A percentile compares a stretch with the other conserved stretches of the same genome.
Evolutionary conservation across 1,140 invertebrate species (phyloP).

Genomic region (Lucilia cuprina): DNA sequence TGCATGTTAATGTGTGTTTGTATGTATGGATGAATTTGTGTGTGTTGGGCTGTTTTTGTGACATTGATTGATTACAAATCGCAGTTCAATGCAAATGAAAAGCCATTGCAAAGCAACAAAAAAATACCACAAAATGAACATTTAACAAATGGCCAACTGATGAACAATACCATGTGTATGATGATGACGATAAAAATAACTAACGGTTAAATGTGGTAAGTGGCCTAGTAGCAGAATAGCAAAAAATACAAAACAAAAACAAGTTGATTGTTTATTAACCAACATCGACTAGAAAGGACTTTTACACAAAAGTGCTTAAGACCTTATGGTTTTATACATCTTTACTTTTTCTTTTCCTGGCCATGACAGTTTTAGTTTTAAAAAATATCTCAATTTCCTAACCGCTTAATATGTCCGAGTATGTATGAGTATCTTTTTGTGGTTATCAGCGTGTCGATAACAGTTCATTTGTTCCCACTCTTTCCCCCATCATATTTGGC

Average conservation of each 20-base stretch:
- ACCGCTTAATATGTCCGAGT: background rate
- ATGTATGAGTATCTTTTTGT: background rate
- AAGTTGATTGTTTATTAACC: constrained; percentile 14
- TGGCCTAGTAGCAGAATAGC: background rate
- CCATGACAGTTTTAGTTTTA: background rate
- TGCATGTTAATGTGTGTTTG: background rate
- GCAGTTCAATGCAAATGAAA: constrained; percentile 35
- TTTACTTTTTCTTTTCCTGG: background rate
- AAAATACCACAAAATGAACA: background rate
- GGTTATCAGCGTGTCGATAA: constrained; percentile 14
- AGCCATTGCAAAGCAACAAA: constrained; percentile 6
- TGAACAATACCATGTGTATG: background rate
- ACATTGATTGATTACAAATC: constrained; percentile 34
- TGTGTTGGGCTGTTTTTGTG: constrained; percentile 5
- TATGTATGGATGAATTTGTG: background rate
- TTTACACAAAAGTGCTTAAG: background rate
- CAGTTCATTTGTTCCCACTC: background rate
- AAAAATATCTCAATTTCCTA: background rate
- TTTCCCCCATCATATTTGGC: background rate
- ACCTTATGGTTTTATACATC: background rate
- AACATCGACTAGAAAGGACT: background rate
- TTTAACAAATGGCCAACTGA: constrained; percentile 14
- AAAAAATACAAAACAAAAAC: background rate
- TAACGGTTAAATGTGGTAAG: constrained; percentile 16
- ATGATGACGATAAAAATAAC: constrained; percentile 13